Base-by-base conservation (phyloP, 2,797 vertebrate genomes). In the Salarias fasciatus region DNA sequence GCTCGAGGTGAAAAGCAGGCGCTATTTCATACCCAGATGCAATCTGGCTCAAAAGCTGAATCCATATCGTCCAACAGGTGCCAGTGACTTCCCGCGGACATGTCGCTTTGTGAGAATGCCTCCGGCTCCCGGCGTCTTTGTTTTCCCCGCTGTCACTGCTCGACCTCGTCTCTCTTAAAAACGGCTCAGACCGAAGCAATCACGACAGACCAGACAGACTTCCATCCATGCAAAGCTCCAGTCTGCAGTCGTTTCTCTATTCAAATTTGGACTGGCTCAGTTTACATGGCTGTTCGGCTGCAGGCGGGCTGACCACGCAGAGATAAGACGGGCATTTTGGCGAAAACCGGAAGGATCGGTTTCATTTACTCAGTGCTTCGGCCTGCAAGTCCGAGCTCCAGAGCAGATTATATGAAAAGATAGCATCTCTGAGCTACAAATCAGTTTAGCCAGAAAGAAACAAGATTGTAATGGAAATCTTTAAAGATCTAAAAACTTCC, bases 211-310 rank as follows among this genome's bases (percentile, higher is more conserved):
- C 5, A 28, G 30, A 13, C 12, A 24, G 24, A 18, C 40, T 13
- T 31, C 41, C 15, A 40, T 51, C 29, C 54, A 88, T 86, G 80
- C 86, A 89, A 87, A 88, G 53, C 54, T 38, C 46, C 47, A 43
- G 61, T 62, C 50, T 65, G 15, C 38, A 30, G 30, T n/a, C n/a
- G n/a, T 85, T 85, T 87, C 75, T 78, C 87, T 86, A 90, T 86
- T 84, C 86, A 88, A 88, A 90, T 86, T 14, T 30, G 38, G 42
- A 60, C 9, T 8, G 54, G 80, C 40, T 78, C 61, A 29, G 51
- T 56, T 80, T 68, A 61, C 50, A 29, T 1, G 38, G 51, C 41
- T 66, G 65, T 77, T 70, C 60, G 42, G 15, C 64, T 54, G 12
- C 53, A 63, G 57, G 53, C n/a, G 46, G 59, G 37, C 31, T 47